These are phyloP conservation scores for Eulacestoma nigropectus DNA, from an alignment of 2,113 vertebrate species.

Conservation along the genomic window DNA sequence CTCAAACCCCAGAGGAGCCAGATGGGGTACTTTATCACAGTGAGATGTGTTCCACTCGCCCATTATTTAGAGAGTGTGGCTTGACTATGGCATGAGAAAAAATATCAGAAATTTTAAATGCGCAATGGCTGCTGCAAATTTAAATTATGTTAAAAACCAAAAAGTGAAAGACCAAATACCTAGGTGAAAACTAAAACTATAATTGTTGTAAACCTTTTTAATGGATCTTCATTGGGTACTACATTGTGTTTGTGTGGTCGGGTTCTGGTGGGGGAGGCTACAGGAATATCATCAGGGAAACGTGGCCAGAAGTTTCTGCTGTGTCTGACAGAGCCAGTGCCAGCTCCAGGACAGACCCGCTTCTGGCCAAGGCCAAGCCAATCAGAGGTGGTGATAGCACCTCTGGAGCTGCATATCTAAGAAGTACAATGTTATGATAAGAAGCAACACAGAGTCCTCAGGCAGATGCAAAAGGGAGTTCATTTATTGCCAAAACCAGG, in stretches of 20 bases:
- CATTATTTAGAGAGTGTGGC: background rate
- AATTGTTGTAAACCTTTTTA: background rate
- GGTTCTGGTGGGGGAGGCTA: background rate
- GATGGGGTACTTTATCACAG: background rate
- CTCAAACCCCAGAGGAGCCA: background rate
- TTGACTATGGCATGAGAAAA: background rate
- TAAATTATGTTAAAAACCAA: background rate
- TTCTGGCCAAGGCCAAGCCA: background rate
- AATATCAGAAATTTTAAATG: background rate
- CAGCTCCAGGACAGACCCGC: background rate
- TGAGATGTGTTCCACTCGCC: background rate
- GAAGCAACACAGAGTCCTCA: background rate
- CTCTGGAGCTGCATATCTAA: background rate
- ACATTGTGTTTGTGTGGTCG: background rate
- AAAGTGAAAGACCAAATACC: background rate
- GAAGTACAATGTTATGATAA: background rate
- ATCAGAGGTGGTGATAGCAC: background rate
- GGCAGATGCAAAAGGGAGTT: background rate
- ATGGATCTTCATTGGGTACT: background rate
- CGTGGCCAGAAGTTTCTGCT: rapidly evolving
- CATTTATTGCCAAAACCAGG: background rate
- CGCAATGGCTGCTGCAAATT: background rate
- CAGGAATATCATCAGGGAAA: background rate
- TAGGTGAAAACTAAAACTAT: background rate
- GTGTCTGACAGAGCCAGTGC: background rate